A percentile compares a stretch with the other conserved stretches of the same genome.
Conservation (phyloP, 64 coral and sea anemone species). For the Montipora efflorescens region DNA sequence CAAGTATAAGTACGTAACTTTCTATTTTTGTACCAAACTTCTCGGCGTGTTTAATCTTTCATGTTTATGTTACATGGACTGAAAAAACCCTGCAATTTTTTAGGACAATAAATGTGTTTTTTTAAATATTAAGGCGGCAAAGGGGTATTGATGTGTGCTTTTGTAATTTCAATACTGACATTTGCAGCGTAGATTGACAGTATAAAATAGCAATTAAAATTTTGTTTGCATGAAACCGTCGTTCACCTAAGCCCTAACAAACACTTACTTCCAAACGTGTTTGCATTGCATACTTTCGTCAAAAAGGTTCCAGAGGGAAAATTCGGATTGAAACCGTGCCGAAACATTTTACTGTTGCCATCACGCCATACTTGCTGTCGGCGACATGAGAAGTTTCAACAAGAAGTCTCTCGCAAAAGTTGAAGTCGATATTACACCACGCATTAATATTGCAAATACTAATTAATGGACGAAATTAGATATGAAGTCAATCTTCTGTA, state of each 20-base stretch:
- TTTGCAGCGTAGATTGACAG: neutral
- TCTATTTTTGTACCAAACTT: no score
- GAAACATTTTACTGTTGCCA: neutral
- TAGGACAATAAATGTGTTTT: no score
- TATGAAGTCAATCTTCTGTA: neutral
- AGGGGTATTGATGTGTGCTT: no score
- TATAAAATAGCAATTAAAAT: conserved; percentile 3
- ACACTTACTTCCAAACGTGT: neutral
- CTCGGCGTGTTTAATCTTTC: no score
- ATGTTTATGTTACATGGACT: no score
- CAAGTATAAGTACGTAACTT: no score
- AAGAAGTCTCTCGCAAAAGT: neutral
- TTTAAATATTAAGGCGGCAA: no score
- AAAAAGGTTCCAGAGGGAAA: neutral
- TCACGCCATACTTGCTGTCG: neutral
- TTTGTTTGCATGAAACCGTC: neutral
- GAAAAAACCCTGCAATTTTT: no score
- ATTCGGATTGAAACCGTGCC: neutral
- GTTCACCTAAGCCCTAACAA: neutral
- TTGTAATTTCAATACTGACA: neutral
- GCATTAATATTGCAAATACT: neutral
- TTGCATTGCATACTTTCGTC: neutral
- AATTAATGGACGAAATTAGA: neutral
- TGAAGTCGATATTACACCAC: neutral
- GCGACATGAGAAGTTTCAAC: neutral